Evolutionary conservation across 2,797 vertebrate genomes (phyloP), one percentile per base, ranked within the genome.

Genomic region (Cirrhinus molitorella): DNA sequence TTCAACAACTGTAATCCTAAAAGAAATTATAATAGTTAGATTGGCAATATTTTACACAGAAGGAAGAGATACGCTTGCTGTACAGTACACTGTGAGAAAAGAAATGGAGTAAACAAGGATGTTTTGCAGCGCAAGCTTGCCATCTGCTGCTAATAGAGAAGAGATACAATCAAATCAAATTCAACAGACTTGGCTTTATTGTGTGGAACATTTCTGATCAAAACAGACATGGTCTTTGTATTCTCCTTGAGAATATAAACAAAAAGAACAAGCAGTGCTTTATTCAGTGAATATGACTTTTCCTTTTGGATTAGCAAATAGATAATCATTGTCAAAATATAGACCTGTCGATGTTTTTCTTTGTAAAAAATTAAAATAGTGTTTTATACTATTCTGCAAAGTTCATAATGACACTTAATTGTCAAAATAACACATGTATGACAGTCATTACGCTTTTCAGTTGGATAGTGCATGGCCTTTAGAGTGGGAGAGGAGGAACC

Each of bases 101-200:
- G 5, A 51, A 28, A 40, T 21, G 0, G 3, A 28, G 16, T 49
- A 10, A 77, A 3, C 6, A 6, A 13, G 7, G 17, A 16, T 34
- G 82, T 91, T 89, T 72, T 13, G 5, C 87, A 87, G 34, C 79
- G 34, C 71, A 81, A 81, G 74, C 74, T 70, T 91, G 92, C 87
- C 93, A 92, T 88, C 94, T 92, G 90, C 90, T 91, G 93, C 91
- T 25, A 12, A 51, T 61, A 59, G 14, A 55, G 8, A 72, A 2
- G 40, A 80, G 31, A 59, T 34, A 61, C n/a, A 81, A 66, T 13
- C 16, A 57, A 55, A 82, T 70, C n/a, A 21, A 71, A 63, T 81
- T 16, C 9, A 65, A 19, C 14, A 59, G 43, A 59, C 14, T 19
- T 23, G 16, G 57, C 57, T 82, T 74, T 81, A 74, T 81, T 73